Evolutionary conservation across 1,140 invertebrate species (phyloP).

Genomic region (Drosophila saltans): DNA sequence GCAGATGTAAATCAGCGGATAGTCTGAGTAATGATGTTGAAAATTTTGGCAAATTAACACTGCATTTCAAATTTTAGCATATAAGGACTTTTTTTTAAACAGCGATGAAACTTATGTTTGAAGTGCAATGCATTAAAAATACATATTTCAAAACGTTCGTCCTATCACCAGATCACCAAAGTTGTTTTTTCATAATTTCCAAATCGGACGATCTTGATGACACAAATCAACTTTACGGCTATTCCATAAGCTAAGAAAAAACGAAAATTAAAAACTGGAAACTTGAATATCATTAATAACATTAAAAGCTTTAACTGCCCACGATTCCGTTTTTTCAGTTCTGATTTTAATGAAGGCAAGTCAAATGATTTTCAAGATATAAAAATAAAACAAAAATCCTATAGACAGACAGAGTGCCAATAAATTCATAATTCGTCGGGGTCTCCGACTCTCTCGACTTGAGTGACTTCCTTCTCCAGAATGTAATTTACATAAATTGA

Average conservation of each 20-base stretch:
- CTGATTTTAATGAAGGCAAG: slow-evolving; percentile 8
- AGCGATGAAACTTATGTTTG: too few species aligned
- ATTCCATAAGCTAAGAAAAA: background rate
- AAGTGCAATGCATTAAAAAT: too few species aligned
- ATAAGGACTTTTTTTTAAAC: background rate
- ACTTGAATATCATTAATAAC: slow-evolving; percentile 14
- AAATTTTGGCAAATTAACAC: slow-evolving; percentile 73
- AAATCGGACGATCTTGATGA: too few species aligned
- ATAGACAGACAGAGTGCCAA: slow-evolving; percentile 33
- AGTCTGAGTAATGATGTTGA: slow-evolving; percentile 56
- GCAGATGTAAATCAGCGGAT: slow-evolving; percentile 25
- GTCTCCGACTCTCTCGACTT: slow-evolving; percentile 31
- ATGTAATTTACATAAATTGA: slow-evolving; percentile 59
- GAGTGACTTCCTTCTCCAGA: slow-evolving; percentile 55
- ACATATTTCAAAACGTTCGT: background rate
- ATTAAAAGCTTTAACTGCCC: slow-evolving; percentile 19
- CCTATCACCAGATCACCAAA: too few species aligned
- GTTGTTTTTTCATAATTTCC: too few species aligned
- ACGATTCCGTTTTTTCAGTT: slow-evolving; percentile 17
- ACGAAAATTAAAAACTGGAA: slow-evolving; percentile 15
- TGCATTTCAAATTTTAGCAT: slow-evolving; percentile 33
- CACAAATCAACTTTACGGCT: slow-evolving; percentile 16
- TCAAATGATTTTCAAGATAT: slow-evolving; percentile 31
- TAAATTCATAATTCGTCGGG: slow-evolving; percentile 61
- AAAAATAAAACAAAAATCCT: slow-evolving; percentile 57